Evolutionary conservation across 2,888 invertebrate species (phyloP), one percentile per base, ranked within the genome.

Genomic region (Camponotus fellah): DNA sequence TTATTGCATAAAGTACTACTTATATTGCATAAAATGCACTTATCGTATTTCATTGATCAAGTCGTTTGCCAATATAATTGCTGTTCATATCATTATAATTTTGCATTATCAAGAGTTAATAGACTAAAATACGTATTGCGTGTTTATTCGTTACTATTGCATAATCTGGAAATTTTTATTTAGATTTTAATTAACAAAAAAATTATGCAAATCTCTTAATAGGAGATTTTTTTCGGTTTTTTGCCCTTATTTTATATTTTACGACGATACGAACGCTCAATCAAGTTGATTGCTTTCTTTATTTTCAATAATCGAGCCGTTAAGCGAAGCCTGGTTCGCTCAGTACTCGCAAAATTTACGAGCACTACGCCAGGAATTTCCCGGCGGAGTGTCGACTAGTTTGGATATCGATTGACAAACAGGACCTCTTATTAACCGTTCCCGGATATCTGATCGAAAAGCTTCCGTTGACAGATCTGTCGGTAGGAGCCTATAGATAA

Each of bases 321-420:
- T 58, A 71, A 65, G n/a, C 32, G 53, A 14, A 40, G 3, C 9
- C 12, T 21, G n/a, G 40, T 2, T 14, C 12, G 43, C 46, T 43
- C 17, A 12, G 32, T 66, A 46, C 32, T 46, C 10, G 21, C 21
- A 32, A 53, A 76, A 64, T 62, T 58, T 37, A 34, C n/a, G 65
- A 76, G 65, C 77, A n/a, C n/a, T 64, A 76, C 32, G 46, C 49
- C 40, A 77, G 83, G 53, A 74, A 82, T 81, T 85, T 72, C 77
- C 76, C 64, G 46, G 40, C 77, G 53, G 68, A 34, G 12, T 43
- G 26, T 34, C 75, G 65, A 32, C 64, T 62, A 72, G 64, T 85
- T 74, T 76, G 62, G 65, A 89, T 88, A 87, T 89, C 90, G 89
- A 92, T 90, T 89, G 90, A 89, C 88, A 89, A 90, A 87, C 85